Conservation (phyloP, 2,888 invertebrate species). For the Xestia xanthographa region DNA sequence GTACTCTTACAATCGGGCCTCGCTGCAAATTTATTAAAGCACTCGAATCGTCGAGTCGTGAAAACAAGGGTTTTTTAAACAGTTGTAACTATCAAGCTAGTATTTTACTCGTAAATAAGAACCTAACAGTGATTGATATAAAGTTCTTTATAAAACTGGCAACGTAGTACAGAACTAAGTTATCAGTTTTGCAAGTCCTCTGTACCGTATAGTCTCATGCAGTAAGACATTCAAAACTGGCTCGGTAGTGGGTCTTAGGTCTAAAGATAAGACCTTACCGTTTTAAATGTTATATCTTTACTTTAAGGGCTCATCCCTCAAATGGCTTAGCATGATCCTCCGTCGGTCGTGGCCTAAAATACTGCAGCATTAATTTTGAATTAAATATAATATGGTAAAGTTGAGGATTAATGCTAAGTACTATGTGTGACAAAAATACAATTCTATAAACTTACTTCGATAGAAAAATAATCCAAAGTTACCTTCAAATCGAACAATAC, state of each 20-base stretch:
- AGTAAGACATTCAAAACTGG: not conserved
- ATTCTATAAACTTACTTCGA: too few relatives aligned
- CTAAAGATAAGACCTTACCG: not conserved
- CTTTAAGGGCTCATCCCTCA: too few relatives aligned
- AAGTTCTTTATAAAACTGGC: not conserved
- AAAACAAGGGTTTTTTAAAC: not conserved
- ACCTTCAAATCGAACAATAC: too few relatives aligned
- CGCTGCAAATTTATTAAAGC: not conserved
- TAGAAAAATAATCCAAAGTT: too few relatives aligned
- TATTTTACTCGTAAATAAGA: not conserved
- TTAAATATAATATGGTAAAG: too few relatives aligned
- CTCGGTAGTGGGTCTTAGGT: not conserved
- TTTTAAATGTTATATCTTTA: not conserved
- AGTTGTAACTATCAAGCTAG: not conserved
- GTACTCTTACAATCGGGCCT: constrained; percentile 15
- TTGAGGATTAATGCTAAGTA: too few relatives aligned
- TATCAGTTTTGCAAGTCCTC: not conserved
- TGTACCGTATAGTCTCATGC: not conserved
- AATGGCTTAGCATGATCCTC: too few relatives aligned
- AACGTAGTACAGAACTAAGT: not conserved
- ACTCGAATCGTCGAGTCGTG: not conserved
- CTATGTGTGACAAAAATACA: too few relatives aligned
- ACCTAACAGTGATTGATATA: not conserved
- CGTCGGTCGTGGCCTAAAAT: too few relatives aligned
- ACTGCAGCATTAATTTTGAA: too few relatives aligned